These are phyloP conservation scores for Eubucco bourcierii DNA, from an alignment of 2,113 vertebrate species.

Conservation along the genomic window DNA sequence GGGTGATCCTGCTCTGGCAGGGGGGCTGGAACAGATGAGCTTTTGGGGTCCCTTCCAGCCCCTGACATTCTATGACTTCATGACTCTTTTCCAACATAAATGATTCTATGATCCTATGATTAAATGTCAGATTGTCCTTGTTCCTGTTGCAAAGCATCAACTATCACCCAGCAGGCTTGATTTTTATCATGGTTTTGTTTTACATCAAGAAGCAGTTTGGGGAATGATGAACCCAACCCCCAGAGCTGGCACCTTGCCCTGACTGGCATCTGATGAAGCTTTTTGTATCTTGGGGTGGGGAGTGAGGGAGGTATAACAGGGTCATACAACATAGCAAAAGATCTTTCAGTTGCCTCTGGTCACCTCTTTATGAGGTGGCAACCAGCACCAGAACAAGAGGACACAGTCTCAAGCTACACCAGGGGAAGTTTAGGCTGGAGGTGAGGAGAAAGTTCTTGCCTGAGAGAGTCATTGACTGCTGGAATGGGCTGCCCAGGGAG, in stretches of 20 bases:
- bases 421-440: too few relatives aligned
- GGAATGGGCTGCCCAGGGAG: too few relatives aligned
- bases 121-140: neutral
- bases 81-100: too few relatives aligned
- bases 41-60: too few relatives aligned
- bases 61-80: too few relatives aligned
- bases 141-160: neutral
- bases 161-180: fast-evolving
- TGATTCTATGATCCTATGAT: too few relatives aligned
- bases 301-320: neutral
- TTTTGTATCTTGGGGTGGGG: fast-evolving
- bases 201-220: neutral
- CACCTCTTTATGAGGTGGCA: neutral
- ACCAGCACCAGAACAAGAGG: too few relatives aligned
- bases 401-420: too few relatives aligned
- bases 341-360: neutral
- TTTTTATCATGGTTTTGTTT: fast-evolving
- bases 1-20: too few relatives aligned
- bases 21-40: too few relatives aligned
- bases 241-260: neutral
- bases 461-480: too few relatives aligned
- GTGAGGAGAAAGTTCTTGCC: too few relatives aligned
- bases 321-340: fast-evolving
- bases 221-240: neutral
- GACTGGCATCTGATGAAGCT: fast-evolving